phyloP scores from a whole-genome alignment of 1,140 invertebrate genomes.

The Drosophila setifemur region DNA sequence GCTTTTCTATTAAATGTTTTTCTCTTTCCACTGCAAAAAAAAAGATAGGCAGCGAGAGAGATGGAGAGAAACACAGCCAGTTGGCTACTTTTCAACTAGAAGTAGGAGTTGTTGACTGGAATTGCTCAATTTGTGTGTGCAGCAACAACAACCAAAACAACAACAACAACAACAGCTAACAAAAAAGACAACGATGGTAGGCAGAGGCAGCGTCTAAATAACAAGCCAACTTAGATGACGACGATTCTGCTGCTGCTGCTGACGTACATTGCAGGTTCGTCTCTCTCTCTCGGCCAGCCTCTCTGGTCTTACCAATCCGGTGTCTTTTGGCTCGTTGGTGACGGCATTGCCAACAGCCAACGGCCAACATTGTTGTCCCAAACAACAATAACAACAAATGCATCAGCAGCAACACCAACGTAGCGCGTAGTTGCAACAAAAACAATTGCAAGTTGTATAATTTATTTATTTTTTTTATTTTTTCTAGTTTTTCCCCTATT shows the following conservation, averaged over 20 bases:
- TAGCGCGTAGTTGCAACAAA: slow-evolving; percentile 40
- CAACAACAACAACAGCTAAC: slow-evolving; percentile 9
- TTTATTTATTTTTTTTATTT: slow-evolving; percentile 53
- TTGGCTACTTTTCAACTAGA: slow-evolving; percentile 75
- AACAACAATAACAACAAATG: slow-evolving; percentile 18
- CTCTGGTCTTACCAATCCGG: slow-evolving; percentile 24
- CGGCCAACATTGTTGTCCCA: slow-evolving; percentile 39
- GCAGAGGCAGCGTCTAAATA: slow-evolving; percentile 30
- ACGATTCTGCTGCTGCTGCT: slow-evolving; percentile 22
- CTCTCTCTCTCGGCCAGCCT: background rate
- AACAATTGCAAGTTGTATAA: slow-evolving; percentile 54
- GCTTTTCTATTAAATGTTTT: slow-evolving; percentile 72
- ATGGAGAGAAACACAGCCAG: slow-evolving; percentile 40
- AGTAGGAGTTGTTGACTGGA: slow-evolving; percentile 79
- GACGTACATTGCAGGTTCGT: slow-evolving; percentile 39
- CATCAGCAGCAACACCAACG: slow-evolving; percentile 55
- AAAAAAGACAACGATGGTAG: slow-evolving; percentile 35
- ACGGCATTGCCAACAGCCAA: slow-evolving; percentile 52
- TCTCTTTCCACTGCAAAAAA: slow-evolving; percentile 51
- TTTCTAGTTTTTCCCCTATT: slow-evolving; percentile 27
- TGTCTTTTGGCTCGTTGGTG: slow-evolving; percentile 46
- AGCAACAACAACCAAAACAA: slow-evolving; percentile 18
- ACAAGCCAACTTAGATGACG: slow-evolving; percentile 45
- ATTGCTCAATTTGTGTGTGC: slow-evolving; percentile 79
- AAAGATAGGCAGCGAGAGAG: too few species aligned